Evolutionary conservation across 2,113 vertebrate species (phyloP).

Genomic region (Indicator maculatus): DNA sequence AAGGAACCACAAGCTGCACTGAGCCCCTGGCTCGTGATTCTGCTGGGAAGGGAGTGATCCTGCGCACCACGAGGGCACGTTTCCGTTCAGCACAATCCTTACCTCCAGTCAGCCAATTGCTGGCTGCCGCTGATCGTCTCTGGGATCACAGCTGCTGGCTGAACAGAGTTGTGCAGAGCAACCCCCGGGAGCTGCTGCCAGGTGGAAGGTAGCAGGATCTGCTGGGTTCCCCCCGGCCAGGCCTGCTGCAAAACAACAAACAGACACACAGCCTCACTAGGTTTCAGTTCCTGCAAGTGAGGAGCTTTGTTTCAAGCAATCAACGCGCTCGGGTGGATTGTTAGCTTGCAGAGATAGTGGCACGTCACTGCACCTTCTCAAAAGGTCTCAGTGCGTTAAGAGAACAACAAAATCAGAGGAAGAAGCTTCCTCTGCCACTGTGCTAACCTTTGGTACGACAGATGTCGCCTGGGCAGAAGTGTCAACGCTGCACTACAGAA

Average conservation of each 20-base stretch:
- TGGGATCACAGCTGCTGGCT: slow-evolving; percentile 85
- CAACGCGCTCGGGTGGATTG: slow-evolving; percentile 67
- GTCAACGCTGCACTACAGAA: background rate
- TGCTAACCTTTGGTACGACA: background rate
- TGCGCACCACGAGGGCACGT: background rate
- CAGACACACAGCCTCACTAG: slow-evolving; percentile 67
- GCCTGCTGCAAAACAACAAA: slow-evolving; percentile 88
- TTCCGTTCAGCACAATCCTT: background rate
- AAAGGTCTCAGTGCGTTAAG: background rate
- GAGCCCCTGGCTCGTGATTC: background rate
- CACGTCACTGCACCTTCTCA: background rate
- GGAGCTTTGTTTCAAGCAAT: slow-evolving; percentile 62
- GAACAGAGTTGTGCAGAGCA: slow-evolving; percentile 90
- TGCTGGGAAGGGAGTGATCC: background rate
- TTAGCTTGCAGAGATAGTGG: slow-evolving; percentile 82
- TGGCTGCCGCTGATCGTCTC: slow-evolving; percentile 82
- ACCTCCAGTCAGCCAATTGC: slow-evolving; percentile 91
- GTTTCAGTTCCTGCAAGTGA: slow-evolving; percentile 2
- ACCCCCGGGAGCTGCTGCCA: slow-evolving; percentile 98
- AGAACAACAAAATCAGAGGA: background rate
- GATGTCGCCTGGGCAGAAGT: background rate
- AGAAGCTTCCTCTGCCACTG: background rate
- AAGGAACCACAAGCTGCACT: background rate
- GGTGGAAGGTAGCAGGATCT: slow-evolving; percentile 95
- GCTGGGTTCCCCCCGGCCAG: slow-evolving; percentile 95